phyloP scores from a whole-genome alignment of 2,888 invertebrate genomes.

The Seira sanloemensis region DNA sequence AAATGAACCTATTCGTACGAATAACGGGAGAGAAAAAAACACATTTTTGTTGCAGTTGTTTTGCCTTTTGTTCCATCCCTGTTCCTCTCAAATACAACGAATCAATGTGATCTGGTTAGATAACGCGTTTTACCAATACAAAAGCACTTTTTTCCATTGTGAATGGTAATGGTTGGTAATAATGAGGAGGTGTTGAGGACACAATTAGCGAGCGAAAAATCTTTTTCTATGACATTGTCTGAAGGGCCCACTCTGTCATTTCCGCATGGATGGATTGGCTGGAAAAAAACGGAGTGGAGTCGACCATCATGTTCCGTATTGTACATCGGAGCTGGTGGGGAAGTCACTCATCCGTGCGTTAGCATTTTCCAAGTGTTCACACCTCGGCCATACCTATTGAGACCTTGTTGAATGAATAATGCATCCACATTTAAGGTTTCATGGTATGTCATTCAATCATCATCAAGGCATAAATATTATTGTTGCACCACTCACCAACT shows the following conservation, averaged over 20 bases:
- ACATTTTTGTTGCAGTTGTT: not conserved
- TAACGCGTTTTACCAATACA: not conserved
- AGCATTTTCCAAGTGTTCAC: slow-evolving; percentile 34
- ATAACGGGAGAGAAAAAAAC: no score
- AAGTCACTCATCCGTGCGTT: slow-evolving; percentile 25
- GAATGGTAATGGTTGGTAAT: not conserved
- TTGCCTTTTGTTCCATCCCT: not conserved
- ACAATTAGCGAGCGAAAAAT: slow-evolving; percentile 49
- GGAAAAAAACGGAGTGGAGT: not conserved
- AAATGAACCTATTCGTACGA: no score
- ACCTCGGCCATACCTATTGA: slow-evolving; percentile 21
- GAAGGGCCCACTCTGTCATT: slow-evolving; percentile 65
- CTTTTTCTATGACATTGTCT: slow-evolving; percentile 34
- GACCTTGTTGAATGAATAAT: not conserved
- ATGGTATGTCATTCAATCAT: slow-evolving; percentile 29
- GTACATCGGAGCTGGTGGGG: not conserved
- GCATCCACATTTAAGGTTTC: slow-evolving; percentile 22
- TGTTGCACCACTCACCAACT: slow-evolving; percentile 26
- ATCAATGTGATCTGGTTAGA: slow-evolving; percentile 17
- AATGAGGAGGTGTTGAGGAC: slow-evolving; percentile 50
- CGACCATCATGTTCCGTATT: slow-evolving; percentile 1
- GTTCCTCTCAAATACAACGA: not conserved
- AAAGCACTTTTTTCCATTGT: not conserved
- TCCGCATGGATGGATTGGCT: slow-evolving; percentile 50
- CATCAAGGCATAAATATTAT: slow-evolving; percentile 41